Conservation (phyloP, 2,888 invertebrate species). For the Meganola albula region DNA sequence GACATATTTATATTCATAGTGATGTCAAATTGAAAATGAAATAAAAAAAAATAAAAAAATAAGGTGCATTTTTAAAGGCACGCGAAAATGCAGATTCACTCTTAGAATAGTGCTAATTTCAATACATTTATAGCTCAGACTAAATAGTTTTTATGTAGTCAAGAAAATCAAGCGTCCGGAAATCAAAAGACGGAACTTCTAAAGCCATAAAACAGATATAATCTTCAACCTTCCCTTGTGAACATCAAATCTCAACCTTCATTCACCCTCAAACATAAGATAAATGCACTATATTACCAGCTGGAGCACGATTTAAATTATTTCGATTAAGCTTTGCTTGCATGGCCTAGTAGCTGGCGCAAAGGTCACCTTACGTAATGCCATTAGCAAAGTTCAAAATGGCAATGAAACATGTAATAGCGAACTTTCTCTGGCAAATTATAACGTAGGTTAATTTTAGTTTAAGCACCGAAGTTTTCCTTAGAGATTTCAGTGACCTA, state of each 20-base stretch:
- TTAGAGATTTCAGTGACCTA: no score
- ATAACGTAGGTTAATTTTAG: conserved; percentile 25
- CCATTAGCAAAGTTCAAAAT: conserved; percentile 28
- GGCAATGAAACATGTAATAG: conserved; percentile 31
- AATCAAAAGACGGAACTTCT: no score
- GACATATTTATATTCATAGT: no score
- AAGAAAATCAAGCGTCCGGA: no score
- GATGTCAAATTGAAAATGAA: no score
- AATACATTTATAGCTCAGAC: no score
- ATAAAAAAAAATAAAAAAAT: no score
- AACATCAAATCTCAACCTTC: background rate
- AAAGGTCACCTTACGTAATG: conserved; percentile 31
- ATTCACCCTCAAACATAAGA: conserved; percentile 1
- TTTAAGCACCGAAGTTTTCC: conserved; percentile 22
- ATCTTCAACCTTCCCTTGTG: background rate
- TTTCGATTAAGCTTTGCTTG: conserved; percentile 23
- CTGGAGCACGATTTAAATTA: conserved; percentile 22
- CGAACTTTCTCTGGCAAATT: conserved; percentile 24
- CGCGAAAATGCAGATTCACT: no score
- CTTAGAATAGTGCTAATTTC: no score
- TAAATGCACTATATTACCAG: conserved; percentile 13
- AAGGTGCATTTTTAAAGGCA: no score
- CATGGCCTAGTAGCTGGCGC: conserved; percentile 14
- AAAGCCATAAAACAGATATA: background rate
- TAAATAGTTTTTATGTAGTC: no score